Evolutionary conservation across 2,113 vertebrate genomes (phyloP).

Genomic region (Synchiropus splendidus): DNA sequence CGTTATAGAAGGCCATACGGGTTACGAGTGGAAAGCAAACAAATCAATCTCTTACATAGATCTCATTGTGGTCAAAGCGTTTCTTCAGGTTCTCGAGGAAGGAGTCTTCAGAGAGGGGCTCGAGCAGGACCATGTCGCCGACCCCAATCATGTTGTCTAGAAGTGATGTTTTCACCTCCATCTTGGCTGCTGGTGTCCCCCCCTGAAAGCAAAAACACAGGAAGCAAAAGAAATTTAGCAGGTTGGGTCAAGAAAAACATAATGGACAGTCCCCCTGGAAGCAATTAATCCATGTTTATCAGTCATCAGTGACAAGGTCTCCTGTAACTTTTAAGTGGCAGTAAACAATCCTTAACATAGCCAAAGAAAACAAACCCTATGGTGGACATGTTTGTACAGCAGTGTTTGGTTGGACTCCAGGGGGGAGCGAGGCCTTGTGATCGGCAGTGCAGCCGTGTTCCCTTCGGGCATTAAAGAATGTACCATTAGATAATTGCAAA

Average conservation of each 20-base stretch:
- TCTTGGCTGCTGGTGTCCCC: constrained; percentile 80
- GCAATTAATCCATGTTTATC: constrained; percentile 1
- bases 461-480: constrained; percentile 25
- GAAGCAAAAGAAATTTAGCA: constrained; percentile 2
- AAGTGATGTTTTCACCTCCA: constrained; percentile 95
- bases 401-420: constrained; percentile 33
- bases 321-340: constrained; percentile 1
- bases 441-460: constrained; percentile 23
- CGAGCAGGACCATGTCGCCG: constrained; percentile 95
- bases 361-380: constrained; percentile 33
- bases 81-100: constrained; percentile 89
- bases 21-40: not conserved
- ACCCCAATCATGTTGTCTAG: constrained; percentile 97
- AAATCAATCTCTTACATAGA: constrained; percentile 80
- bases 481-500: constrained; percentile 45
- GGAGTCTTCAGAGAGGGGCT: constrained; percentile 83
- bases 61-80: constrained; percentile 88
- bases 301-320: constrained; percentile 14
- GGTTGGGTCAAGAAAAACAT: not conserved
- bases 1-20: too few relatives aligned
- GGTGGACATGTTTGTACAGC: constrained; percentile 44
- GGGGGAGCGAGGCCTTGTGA: constrained; percentile 18
- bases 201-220: constrained; percentile 33
- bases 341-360: constrained; percentile 44
- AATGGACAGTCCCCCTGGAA: not conserved